Evolutionary conservation across 2,888 invertebrate species (phyloP), one percentile per base, ranked within the genome.

Genomic region (Hyposoter dolosus): DNA sequence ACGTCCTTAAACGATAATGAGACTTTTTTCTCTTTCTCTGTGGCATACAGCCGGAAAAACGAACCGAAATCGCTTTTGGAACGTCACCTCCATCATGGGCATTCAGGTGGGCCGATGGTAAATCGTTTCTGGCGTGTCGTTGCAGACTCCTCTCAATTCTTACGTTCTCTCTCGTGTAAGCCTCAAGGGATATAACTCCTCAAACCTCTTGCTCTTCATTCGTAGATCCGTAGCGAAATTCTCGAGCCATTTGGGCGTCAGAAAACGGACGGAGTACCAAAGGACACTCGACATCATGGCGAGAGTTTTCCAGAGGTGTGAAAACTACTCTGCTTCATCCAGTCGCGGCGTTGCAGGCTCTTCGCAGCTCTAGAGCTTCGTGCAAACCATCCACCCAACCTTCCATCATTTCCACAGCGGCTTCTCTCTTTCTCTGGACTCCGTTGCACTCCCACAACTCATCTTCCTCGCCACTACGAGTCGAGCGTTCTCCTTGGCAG

Each of bases 301-400:
- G 74, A 83, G 85, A 79, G 65, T 80, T 74, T 85, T 85, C 71
- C 75, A 79, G 83, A 85, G 85, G 83, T 79, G 85, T 85, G 85
- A 85, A 85, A 85, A 83, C 83, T 83, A 75, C 79, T 40, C 81
- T 68, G 76, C 82, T 50, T 74, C 82, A 74, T 82, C 72, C 71
- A 63, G 82, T 83, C 65, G 80, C 65, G 80, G 28, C 40, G 50
- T 69, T 56, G 17, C 53, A 47, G 28, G 28, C 68, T 75, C 56
- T 66, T 45, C 53, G 23, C 35, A 45, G 63, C 69, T 84, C 84
- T 76, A 50, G 53, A 84, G 84, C 50, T 50, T 63, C 69, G 40
- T 75, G 84, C 80, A 75, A 76, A 80, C 75, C 72, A 53, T 43
- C 76, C 84, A 50, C 50, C 60, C 28, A 75, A 65, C 77, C 40